A percentile compares a stretch with the other conserved stretches of the same genome.
phyloP scores from a whole-genome alignment of 2,888 invertebrate species.

The Yponomeuta malinellus region DNA sequence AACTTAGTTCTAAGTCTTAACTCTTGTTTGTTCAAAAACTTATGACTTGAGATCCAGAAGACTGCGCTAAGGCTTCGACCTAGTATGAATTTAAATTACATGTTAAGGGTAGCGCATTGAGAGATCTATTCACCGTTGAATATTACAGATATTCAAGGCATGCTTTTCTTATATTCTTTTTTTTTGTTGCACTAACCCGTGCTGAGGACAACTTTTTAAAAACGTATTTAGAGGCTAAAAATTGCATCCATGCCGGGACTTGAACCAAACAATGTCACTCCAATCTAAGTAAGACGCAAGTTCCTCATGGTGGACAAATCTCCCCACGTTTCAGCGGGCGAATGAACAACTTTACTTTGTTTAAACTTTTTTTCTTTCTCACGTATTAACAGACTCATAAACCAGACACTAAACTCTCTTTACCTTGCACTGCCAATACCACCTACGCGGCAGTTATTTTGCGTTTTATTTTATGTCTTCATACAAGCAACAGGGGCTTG shows the following conservation, averaged over 20 bases:
- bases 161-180: no score
- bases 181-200: no score
- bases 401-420: not conserved
- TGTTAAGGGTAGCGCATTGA: not conserved
- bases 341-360: not conserved
- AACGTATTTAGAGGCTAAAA: no score
- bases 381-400: not conserved
- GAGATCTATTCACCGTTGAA: no score
- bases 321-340: not conserved
- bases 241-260: no score
- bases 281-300: no score
- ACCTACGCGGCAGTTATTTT: not conserved
- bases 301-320: no score
- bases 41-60: constrained; percentile 1
- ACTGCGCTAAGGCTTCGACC: not conserved
- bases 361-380: not conserved
- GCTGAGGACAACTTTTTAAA: no score
- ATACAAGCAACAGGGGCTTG: not conserved
- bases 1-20: constrained; percentile 7
- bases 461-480: not conserved
- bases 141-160: no score
- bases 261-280: no score
- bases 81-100: not conserved
- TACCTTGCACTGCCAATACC: not conserved
- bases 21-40: constrained; percentile 3